Evolutionary conservation across 1,140 invertebrate genomes (phyloP), one percentile per base, ranked within the genome.

Genomic region (Camponotus floridanus): DNA sequence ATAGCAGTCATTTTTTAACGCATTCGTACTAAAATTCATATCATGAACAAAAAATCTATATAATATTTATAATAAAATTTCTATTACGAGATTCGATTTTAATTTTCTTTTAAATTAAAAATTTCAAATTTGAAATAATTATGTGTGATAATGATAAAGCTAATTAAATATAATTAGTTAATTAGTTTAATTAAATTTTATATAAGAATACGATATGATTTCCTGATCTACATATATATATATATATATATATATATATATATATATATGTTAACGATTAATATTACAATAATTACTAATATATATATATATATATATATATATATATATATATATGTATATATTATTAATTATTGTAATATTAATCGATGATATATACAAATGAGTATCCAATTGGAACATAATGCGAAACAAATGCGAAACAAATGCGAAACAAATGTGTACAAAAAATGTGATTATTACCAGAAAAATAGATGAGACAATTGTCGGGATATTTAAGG

Each of bases 31-130:
- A 26, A 31, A 8, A 11, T 2, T 18, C 4, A 6, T 39, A 45
- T 65, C 39, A 18, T 15, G 26, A 71, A 9, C 55, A 71, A 55
- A 68, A 18, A 26, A 26, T 26, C 26, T 59, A 36, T 31, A 11
- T 4, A 21, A 65, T 21, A 15, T 42, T 15, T 57, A 55, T 73
- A 83, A 71, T n/a, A 0, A 57, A 59, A 71, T 71, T 18, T 15
- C 9, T 42, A 39, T 42, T 76, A 31, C 36, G 21, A 5, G 13
- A 1, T 3, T 11, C 26, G 36, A 80, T 61, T 18, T 51, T 33
- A 73, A 74, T 73, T 70, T 70, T 1, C n/a, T 73, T 61, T 73
- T 48, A 83, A 73, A 73, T 61, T 48, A 62, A 74, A 83, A 73
- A 67, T 57, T 81, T 11, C 13, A 31, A 26, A 15, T 26, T 4